Evolutionary conservation across 2,797 vertebrate genomes (phyloP), one percentile per base, ranked within the genome.

Genomic region (Amniataba percoides): DNA sequence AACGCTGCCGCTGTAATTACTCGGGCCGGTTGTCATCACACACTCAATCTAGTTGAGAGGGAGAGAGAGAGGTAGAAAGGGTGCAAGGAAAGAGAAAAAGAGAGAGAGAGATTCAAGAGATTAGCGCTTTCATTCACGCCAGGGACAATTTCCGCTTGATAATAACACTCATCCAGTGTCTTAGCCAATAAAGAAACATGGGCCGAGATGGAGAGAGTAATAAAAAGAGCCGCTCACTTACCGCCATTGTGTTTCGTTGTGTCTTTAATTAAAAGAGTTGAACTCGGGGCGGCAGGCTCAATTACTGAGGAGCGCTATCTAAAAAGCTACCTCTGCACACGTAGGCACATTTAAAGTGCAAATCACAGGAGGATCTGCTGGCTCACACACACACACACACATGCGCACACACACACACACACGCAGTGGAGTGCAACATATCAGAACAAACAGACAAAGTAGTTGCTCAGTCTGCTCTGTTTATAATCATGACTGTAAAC

Each of bases 1-100:
- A 93, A 90, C 82, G 67, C 86, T 72, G 86, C 74, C 71, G 77
- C 84, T 87, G 86, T 93, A 92, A 95, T 94, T 88, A 92, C 89
- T 88, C 72, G 58, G 57, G 70, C 66, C 27, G 42, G 40, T 71
- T 83, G 74, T 88, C 86, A 87, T 89, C 85, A 81, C 85, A 78
- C 78, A 77, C 78, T 83, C 63, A 67, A 60, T 87, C 80, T 74
- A 31, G 57, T 56, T 5, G 40, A 59, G 71, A 77, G 48, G 8
- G 63, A 46, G 74, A 69, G n/a, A 40, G 46, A 64, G 57, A 74
- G 55, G 39, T 34, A 53, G 55, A 52, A 70, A 59, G 49, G 9
- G 40, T 13, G 31, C 27, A 31, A 31, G 27, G 27, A 31, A 31
- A 52, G 21, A 1, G 76, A 79, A 18, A 19, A n/a, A 45, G n/a